A percentile compares a stretch with the other conserved stretches of the same genome.
These are phyloP conservation scores for Mixornis gularis DNA, from an alignment of 2,113 vertebrate genomes.

Conservation along the genomic window DNA sequence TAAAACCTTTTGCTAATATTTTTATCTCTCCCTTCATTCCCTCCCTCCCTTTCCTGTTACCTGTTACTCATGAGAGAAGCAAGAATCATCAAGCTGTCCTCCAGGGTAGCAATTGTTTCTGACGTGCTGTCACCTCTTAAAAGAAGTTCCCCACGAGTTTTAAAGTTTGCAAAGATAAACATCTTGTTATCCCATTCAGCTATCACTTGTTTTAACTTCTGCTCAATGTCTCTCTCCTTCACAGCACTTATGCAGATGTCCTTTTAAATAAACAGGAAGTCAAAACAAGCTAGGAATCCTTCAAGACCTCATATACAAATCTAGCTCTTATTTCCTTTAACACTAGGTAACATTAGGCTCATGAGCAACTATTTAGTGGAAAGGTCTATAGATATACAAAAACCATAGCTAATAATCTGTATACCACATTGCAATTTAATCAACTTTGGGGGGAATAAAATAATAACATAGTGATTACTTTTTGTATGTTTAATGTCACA, in stretches of 20 bases:
- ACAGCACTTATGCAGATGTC: constrained; percentile 91
- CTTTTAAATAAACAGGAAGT: constrained; percentile 59
- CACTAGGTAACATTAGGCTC: neutral
- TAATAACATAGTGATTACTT: neutral
- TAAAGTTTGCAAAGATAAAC: constrained; percentile 86
- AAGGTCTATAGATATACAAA: neutral
- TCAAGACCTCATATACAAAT: neutral
- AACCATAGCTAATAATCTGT: neutral
- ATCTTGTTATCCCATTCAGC: constrained; percentile 89
- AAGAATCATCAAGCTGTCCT: constrained; percentile 93
- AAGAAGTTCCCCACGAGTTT: constrained; percentile 89
- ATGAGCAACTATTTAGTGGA: neutral
- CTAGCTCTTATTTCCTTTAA: neutral
- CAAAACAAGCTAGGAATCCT: neutral
- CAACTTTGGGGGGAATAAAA: neutral
- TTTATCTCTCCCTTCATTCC: neutral
- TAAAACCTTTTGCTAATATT: neutral
- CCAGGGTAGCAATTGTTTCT: constrained; percentile 88
- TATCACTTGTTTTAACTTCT: constrained; percentile 91
- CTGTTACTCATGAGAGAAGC: constrained; percentile 92
- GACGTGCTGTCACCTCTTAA: constrained; percentile 87
- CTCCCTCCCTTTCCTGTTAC: constrained; percentile 48
- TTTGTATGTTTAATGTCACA: neutral
- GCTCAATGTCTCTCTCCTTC: constrained; percentile 93
- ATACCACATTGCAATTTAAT: neutral